These are phyloP conservation scores for Drosophila emarginata DNA, from an alignment of 2,888 invertebrate genomes.

Conservation along the genomic window DNA sequence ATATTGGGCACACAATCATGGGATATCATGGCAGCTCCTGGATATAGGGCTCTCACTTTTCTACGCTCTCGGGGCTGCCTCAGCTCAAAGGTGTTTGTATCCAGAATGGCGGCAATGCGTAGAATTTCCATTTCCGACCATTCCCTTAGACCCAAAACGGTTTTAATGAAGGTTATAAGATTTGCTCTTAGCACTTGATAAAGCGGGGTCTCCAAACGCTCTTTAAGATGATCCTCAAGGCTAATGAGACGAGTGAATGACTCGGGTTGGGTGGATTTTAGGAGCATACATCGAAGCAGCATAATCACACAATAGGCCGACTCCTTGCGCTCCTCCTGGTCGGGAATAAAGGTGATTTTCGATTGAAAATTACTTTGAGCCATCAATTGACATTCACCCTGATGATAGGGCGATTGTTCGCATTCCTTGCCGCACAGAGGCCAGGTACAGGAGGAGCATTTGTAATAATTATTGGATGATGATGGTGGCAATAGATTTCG, in stretches of 20 bases:
- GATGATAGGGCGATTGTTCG: slow-evolving; percentile 84
- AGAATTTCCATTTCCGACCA: slow-evolving; percentile 85
- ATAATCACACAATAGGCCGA: slow-evolving; percentile 87
- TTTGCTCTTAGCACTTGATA: slow-evolving; percentile 85
- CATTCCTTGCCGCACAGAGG: slow-evolving; percentile 87
- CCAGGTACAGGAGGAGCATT: slow-evolving; percentile 87
- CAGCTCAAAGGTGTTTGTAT: slow-evolving; percentile 89
- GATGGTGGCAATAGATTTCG: slow-evolving; percentile 79
- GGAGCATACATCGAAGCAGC: slow-evolving; percentile 86
- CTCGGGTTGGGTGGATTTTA: slow-evolving; percentile 84
- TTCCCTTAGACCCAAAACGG: slow-evolving; percentile 84
- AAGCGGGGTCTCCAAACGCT: slow-evolving; percentile 85
- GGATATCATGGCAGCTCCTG: slow-evolving; percentile 87
- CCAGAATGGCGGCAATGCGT: slow-evolving; percentile 87
- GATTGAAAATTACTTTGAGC: slow-evolving; percentile 84
- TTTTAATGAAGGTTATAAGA: slow-evolving; percentile 85
- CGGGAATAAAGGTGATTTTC: slow-evolving; percentile 82
- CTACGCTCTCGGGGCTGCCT: slow-evolving; percentile 82
- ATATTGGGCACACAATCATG: slow-evolving; percentile 90
- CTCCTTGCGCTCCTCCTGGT: slow-evolving; percentile 82
- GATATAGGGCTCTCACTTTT: slow-evolving; percentile 86
- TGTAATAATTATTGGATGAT: slow-evolving; percentile 83
- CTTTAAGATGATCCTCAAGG: slow-evolving; percentile 84
- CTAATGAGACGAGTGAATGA: slow-evolving; percentile 67
- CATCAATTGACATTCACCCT: slow-evolving; percentile 86